Base-by-base conservation (phyloP, 2,113 vertebrate species). In the Crotalus viridis region DNA sequence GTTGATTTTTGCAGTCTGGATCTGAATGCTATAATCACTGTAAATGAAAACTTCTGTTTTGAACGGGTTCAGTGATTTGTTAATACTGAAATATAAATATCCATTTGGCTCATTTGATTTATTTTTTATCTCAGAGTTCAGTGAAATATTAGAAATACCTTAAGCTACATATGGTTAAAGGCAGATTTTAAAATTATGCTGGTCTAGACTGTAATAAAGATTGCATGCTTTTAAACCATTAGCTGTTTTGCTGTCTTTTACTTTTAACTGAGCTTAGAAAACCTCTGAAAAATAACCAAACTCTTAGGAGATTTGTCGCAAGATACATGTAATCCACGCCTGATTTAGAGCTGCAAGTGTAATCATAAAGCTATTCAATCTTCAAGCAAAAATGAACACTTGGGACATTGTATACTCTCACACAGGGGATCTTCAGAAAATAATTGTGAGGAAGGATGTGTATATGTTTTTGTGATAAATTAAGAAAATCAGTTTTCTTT, bases 311-410 rank as follows among this genome's bases (percentile, higher is more conserved):
- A 57, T 89, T 85, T 59, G 10, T 81, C 17, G 51, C 87, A 89
- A 48, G 39, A 51, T 81, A 81, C 21, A 21, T 89, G 56, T 85
- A 92, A 85, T 92, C 92, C 55, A 39, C 2, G 10, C 85, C 88
- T 85, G 92, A 51, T 92, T 89, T 92, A 55, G 88, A 51, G 48
- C 51, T 19, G 26, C 69, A 89, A 89, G 43, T 51, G 88, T 56
- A 92, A 69, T 92, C 64, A 89, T 81, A 64, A 92, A 89, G 24
- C 64, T n/a, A 51, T 89, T 89, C 92, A 92, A 51, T 81, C 48
- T 59, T 54, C 19, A 28, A 89, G 22, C 10, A 89, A 74, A 92
- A 89, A 85, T 51, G 28, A 92, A 89, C 54, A 59, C n/a, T 55
- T 39, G 46, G 55, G 85, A 43, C 55, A 39, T 59, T 92, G 69